phyloP scores from a whole-genome alignment of 1,140 invertebrate genomes.

The Arion vulgaris region DNA sequence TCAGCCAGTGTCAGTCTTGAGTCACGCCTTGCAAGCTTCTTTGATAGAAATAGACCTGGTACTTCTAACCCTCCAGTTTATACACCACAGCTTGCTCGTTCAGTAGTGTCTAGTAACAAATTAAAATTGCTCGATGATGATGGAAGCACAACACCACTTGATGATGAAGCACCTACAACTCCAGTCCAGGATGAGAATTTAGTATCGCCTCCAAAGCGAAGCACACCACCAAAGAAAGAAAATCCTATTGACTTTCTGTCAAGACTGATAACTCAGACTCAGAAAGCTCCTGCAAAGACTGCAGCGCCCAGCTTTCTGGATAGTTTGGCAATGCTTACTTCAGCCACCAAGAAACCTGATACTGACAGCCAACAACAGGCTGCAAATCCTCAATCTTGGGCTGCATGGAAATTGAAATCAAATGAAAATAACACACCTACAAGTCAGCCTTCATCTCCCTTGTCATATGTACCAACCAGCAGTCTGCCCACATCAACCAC shows the following conservation, averaged over 20 bases:
- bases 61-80: conserved; percentile 40
- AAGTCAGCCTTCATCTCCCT: conserved; percentile 11
- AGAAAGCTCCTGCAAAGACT: conserved; percentile 47
- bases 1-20: conserved; percentile 38
- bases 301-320: conserved; percentile 58
- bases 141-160: conserved; percentile 59
- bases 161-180: conserved; percentile 59
- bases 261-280: conserved; percentile 62
- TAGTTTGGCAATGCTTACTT: conserved; percentile 56
- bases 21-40: conserved; percentile 39
- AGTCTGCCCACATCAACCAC: conserved; percentile 18
- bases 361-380: conserved; percentile 14
- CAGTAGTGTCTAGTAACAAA: conserved; percentile 37
- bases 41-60: conserved; percentile 34
- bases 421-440: conserved; percentile 14
- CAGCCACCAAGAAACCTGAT: conserved; percentile 51
- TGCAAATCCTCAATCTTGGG: conserved; percentile 49
- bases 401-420: conserved; percentile 59
- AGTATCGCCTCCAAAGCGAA: conserved; percentile 21
- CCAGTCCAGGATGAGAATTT: conserved; percentile 54
- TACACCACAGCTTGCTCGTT: conserved; percentile 19
- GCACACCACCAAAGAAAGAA: conserved; percentile 39
- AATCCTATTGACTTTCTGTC: conserved; percentile 69
- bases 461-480: neutral
- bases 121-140: conserved; percentile 46